phyloP scores from a whole-genome alignment of 2,113 vertebrate species.

The Hypomesus transpacificus region DNA sequence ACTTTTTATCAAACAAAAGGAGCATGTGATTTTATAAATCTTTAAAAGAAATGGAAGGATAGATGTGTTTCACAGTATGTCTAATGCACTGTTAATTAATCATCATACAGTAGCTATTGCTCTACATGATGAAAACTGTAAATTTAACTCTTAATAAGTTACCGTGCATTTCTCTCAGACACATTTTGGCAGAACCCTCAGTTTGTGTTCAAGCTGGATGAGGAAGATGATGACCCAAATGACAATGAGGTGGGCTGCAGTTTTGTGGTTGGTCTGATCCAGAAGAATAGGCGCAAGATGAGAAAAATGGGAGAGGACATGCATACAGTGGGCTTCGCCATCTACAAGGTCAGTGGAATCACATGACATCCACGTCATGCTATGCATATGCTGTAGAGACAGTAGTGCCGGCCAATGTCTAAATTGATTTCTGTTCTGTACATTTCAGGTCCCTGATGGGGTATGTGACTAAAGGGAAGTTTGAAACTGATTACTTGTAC shows the following conservation, averaged over 20 bases:
- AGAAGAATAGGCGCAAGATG: slow-evolving; percentile 77
- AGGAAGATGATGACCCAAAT: slow-evolving; percentile 75
- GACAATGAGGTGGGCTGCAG: slow-evolving; percentile 73
- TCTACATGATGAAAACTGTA: neutral
- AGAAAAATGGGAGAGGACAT: slow-evolving; percentile 75
- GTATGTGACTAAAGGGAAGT: slow-evolving; percentile 54
- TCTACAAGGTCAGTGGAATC: slow-evolving; percentile 71
- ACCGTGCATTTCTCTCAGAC: slow-evolving; percentile 41
- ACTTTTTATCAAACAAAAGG: too few species aligned
- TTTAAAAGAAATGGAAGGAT: too few species aligned
- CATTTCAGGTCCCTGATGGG: slow-evolving; percentile 75
- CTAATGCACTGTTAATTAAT: too few species aligned
- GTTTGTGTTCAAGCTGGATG: slow-evolving; percentile 75
- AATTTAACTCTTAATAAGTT: neutral
- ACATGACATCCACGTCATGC: neutral
- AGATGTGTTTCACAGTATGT: too few species aligned
- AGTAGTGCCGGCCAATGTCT: neutral
- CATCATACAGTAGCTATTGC: neutral
- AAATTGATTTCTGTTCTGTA: slow-evolving; percentile 21
- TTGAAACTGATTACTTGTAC: neutral
- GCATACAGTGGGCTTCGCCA: slow-evolving; percentile 78
- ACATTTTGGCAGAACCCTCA: slow-evolving; percentile 84
- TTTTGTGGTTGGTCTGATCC: slow-evolving; percentile 80
- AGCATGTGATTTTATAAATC: too few species aligned
- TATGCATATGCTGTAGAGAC: neutral